These are phyloP conservation scores for Cheilinus undulatus DNA, from an alignment of 2,113 vertebrate genomes.

Conservation along the genomic window DNA sequence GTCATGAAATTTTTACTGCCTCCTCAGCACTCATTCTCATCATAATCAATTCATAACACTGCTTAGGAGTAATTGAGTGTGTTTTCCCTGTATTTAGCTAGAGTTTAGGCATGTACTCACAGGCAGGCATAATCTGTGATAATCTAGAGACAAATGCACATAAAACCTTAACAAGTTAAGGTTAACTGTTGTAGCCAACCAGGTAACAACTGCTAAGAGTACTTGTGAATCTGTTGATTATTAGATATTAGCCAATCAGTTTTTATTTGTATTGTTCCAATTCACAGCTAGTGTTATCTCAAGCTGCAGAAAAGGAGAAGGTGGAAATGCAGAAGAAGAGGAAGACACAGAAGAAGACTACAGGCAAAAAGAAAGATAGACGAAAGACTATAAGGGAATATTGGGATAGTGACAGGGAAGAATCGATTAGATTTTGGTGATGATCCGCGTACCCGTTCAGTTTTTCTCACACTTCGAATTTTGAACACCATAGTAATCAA, in stretches of 20 bases:
- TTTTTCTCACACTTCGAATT: too few species aligned
- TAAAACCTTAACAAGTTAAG: slow-evolving; percentile 20
- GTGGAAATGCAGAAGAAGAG: too few species aligned
- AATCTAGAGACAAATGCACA: slow-evolving; percentile 17
- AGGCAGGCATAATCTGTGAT: slow-evolving; percentile 28
- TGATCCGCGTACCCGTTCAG: too few species aligned
- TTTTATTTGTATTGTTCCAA: too few species aligned
- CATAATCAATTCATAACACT: slow-evolving; percentile 72
- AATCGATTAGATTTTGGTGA: too few species aligned
- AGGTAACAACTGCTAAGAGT: neutral
- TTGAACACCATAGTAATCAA: too few species aligned
- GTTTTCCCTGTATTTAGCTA: slow-evolving; percentile 35
- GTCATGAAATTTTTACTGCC: slow-evolving; percentile 67
- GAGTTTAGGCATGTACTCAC: slow-evolving; percentile 44
- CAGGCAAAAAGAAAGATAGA: too few species aligned
- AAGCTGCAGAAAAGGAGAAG: too few species aligned
- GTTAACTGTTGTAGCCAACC: slow-evolving; percentile 19
- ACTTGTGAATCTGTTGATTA: slow-evolving; percentile 1
- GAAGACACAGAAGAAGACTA: too few species aligned
- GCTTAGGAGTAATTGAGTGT: slow-evolving; percentile 65
- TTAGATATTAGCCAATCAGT: neutral
- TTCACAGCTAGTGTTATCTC: too few species aligned
- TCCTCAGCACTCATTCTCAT: slow-evolving; percentile 70
- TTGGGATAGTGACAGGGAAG: too few species aligned
- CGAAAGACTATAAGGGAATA: too few species aligned